These are phyloP conservation scores for Heliconius himera DNA, from an alignment of 1,140 invertebrate species.

Conservation along the genomic window DNA sequence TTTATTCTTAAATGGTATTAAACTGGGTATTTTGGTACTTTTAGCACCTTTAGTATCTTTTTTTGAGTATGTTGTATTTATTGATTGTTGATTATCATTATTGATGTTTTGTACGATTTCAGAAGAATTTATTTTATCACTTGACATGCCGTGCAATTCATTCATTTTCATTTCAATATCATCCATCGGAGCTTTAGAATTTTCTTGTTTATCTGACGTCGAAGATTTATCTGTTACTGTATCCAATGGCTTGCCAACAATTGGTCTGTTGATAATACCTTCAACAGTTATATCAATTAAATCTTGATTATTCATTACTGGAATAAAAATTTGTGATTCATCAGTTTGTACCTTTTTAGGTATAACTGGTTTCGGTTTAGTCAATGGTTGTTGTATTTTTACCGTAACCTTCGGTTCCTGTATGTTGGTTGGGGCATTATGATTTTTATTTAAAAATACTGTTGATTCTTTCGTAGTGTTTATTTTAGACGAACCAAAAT, in stretches of 20 bases:
- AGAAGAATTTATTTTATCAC: conserved; percentile 44
- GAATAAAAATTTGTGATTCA: conserved; percentile 12
- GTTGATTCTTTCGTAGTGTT: conserved; percentile 55
- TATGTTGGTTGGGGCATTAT: conserved; percentile 32
- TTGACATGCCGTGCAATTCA: conserved; percentile 72
- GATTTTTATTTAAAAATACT: conserved; percentile 58
- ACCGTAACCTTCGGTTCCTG: conserved; percentile 27
- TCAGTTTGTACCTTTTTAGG: conserved; percentile 45
- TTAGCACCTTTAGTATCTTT: conserved; percentile 4
- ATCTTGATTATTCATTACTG: conserved; percentile 66
- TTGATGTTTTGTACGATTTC: conserved; percentile 54
- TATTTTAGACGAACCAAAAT: conserved; percentile 36
- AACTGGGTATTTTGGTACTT: conserved; percentile 49
- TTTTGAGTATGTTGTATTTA: background rate
- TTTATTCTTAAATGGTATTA: conserved; percentile 54
- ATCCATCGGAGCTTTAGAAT: conserved; percentile 50
- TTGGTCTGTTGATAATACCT: conserved; percentile 63
- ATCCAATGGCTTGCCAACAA: conserved; percentile 48
- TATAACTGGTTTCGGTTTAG: conserved; percentile 35
- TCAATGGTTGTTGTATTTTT: conserved; percentile 26
- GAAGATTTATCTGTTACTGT: conserved; percentile 41
- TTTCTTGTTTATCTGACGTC: conserved; percentile 40
- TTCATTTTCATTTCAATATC: conserved; percentile 77
- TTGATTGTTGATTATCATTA: conserved; percentile 21
- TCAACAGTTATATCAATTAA: conserved; percentile 76